phyloP scores from a whole-genome alignment of 2,888 invertebrate genomes.

The Melolontha melolontha region DNA sequence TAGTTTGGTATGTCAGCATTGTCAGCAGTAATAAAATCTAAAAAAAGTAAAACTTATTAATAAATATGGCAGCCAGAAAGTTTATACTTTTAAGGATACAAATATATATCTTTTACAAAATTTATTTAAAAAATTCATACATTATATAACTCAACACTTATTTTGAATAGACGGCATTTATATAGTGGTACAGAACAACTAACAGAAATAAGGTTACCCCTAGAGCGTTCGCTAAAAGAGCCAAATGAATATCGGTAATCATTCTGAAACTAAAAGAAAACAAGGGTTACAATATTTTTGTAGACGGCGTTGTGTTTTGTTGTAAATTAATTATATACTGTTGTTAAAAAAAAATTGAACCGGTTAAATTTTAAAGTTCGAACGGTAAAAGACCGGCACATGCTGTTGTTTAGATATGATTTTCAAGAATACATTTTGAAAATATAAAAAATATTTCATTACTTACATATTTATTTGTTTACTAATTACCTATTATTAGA shows the following conservation, averaged over 20 bases:
- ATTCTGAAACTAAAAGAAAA: conserved; percentile 67
- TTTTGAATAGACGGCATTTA: conserved; percentile 85
- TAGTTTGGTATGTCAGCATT: too few relatives aligned
- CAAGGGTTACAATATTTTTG: not conserved
- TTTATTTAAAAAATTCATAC: conserved; percentile 25
- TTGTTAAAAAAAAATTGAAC: not conserved
- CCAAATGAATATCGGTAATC: conserved; percentile 97
- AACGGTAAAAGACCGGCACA: too few relatives aligned
- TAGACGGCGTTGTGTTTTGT: not conserved
- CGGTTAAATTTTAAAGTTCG: too few relatives aligned
- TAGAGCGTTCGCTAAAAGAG: conserved; percentile 94
- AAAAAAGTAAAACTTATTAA: too few relatives aligned
- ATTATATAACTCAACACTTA: conserved; percentile 54
- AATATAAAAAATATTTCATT: too few relatives aligned
- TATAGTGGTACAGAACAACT: conserved; percentile 97
- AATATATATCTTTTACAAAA: not conserved
- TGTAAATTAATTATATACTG: not conserved
- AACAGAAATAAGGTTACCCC: conserved; percentile 92
- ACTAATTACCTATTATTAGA: too few relatives aligned
- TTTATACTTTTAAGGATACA: too few relatives aligned
- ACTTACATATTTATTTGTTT: too few relatives aligned
- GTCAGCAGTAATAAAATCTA: too few relatives aligned
- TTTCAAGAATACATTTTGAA: too few relatives aligned
- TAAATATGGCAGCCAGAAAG: too few relatives aligned
- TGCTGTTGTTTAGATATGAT: too few relatives aligned